phyloP scores from a whole-genome alignment of 2,888 invertebrate species.

The Disparrhopalites patrizii region DNA sequence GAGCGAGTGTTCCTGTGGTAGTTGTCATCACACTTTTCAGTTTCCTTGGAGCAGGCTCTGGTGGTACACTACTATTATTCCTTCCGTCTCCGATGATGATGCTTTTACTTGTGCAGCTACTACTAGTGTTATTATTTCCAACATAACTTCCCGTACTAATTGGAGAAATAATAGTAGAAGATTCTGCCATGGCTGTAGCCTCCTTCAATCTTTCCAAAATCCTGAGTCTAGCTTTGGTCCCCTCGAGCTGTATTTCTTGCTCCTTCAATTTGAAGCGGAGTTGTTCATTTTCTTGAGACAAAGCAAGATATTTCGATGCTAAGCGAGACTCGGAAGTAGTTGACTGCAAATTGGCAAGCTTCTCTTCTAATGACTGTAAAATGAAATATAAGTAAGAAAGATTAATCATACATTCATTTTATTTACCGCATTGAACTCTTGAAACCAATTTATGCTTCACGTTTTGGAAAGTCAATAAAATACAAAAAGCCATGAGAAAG shows the following conservation, averaged over 20 bases:
- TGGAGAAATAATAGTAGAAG: neutral
- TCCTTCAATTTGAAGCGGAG: constrained; percentile 46
- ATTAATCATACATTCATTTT: neutral
- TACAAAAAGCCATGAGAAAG: too few relatives aligned
- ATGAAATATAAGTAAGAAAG: neutral
- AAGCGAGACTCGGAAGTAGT: constrained; percentile 28
- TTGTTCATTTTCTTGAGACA: constrained; percentile 46
- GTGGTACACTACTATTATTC: neutral
- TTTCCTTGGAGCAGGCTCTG: constrained; percentile 25
- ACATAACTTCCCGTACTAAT: neutral
- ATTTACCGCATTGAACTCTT: neutral
- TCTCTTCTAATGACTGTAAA: constrained; percentile 29
- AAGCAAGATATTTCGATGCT: constrained; percentile 33
- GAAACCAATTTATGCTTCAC: neutral
- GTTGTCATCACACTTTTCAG: constrained; percentile 17
- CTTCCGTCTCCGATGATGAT: too few relatives aligned
- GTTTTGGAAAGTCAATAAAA: too few relatives aligned
- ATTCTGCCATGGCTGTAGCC: constrained; percentile 7
- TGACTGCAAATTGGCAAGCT: constrained; percentile 21
- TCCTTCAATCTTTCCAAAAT: constrained; percentile 40
- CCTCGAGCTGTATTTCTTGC: constrained; percentile 46
- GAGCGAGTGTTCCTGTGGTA: neutral
- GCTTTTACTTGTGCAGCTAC: neutral
- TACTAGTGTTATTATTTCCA: neutral
- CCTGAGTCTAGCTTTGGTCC: constrained; percentile 44